Conservation (phyloP, 2,888 invertebrate species). For the Spicauda simplicius region DNA sequence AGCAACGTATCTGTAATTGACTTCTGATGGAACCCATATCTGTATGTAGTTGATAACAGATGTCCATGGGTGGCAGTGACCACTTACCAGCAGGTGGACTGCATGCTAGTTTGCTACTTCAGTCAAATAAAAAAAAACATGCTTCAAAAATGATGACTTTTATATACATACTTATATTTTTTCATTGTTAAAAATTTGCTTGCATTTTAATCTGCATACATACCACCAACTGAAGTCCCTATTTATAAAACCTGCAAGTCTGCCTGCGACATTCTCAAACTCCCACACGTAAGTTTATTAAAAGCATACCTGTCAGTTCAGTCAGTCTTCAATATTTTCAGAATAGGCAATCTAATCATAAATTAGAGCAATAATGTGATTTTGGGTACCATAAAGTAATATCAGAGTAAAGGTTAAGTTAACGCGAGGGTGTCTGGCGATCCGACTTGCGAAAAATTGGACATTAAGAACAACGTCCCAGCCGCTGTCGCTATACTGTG, state of each 20-base stretch:
- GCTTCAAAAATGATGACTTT: too few relatives aligned
- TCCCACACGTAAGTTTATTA: constrained; percentile 8
- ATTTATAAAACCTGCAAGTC: background rate
- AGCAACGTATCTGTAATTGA: too few relatives aligned
- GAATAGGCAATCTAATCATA: background rate
- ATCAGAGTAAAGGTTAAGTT: constrained; percentile 30
- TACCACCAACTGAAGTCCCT: background rate
- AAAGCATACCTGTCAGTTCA: background rate
- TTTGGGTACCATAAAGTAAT: constrained; percentile 7
- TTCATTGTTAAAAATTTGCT: too few relatives aligned
- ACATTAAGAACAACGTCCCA: constrained; percentile 62
- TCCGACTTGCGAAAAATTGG: constrained; percentile 54
- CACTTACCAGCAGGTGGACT: too few relatives aligned
- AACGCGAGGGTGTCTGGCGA: constrained; percentile 30
- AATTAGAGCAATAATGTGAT: background rate
- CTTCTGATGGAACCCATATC: too few relatives aligned
- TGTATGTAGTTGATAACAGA: too few relatives aligned
- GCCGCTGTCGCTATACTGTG: constrained; percentile 69
- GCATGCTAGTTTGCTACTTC: too few relatives aligned
- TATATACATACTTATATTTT: too few relatives aligned
- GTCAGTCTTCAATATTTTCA: background rate
- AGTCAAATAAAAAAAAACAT: too few relatives aligned
- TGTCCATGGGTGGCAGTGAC: too few relatives aligned
- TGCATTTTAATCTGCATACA: too few relatives aligned
- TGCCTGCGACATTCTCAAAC: constrained; percentile 13